A percentile compares a stretch with the other conserved stretches of the same genome.
Conservation (phyloP, 2,113 vertebrate genomes). For the Chamaea fasciata region DNA sequence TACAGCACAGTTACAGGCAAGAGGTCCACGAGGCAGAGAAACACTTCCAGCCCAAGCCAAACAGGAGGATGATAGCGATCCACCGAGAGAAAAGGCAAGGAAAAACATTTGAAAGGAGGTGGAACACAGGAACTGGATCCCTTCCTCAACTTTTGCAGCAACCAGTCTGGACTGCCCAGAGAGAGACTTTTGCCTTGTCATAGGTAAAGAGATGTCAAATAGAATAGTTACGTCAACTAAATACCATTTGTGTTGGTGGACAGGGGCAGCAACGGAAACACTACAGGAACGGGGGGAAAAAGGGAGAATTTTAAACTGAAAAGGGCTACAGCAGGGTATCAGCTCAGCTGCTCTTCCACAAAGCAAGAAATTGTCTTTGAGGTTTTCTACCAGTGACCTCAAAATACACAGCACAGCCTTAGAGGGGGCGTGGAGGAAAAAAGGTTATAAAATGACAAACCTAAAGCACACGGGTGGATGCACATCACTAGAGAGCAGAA, state of each 20-base stretch:
- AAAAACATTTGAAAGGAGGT: neutral
- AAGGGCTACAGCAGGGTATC: neutral
- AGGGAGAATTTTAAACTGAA: neutral
- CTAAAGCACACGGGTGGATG: neutral
- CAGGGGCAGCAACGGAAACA: neutral
- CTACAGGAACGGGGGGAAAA: neutral
- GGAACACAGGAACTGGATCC: neutral
- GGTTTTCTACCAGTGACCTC: neutral
- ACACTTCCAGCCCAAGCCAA: neutral
- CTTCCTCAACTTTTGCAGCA: neutral
- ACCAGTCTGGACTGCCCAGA: neutral
- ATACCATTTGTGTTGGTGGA: neutral
- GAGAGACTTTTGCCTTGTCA: neutral
- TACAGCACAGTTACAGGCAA: neutral
- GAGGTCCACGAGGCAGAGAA: neutral
- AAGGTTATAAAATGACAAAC: neutral
- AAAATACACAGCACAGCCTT: neutral
- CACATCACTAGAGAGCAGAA: neutral
- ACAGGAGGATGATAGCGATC: accelerated
- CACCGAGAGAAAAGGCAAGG: neutral
- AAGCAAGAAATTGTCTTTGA: accelerated
- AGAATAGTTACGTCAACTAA: neutral
- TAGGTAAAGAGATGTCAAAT: neutral
- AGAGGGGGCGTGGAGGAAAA: accelerated
- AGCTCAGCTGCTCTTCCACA: neutral